Base-by-base conservation (phyloP, 2,888 invertebrate genomes). In the Meliscaeva auricollis region DNA sequence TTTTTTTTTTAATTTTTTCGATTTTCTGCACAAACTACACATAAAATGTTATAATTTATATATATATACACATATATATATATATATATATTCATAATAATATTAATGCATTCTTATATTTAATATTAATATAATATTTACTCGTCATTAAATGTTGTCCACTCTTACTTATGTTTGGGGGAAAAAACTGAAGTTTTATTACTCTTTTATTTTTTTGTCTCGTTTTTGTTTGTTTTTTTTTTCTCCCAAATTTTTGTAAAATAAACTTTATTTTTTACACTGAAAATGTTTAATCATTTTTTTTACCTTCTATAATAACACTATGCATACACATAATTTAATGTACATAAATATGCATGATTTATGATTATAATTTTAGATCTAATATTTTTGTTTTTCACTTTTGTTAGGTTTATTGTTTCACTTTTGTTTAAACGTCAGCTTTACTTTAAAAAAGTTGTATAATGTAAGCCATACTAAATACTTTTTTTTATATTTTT, bases 81-180 rank as follows among this genome's bases (percentile, higher is more conserved):
- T 46, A 46, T 38, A 35, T 56, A 50, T 62, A 46, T 70, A 58
- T 26, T 69, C 22, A 60, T 73, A 74, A 56, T 84, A 76, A 72
- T 85, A 72, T 75, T 84, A 84, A 84, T 85, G 62, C 60, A 85
- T 80, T 76, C 68, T 73, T 85, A 85, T 80, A 85, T 32, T 60
- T 85, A 80, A 80, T 85, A 85, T 85, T 80, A 85, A 85, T 85
- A 85, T 85, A 85, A 85, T 85, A 85, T 85, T 76, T 80, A 76
- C 38, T 76, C 68, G 60, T 72, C 54, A 68, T 66, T 48, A 46
- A 72, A 66, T 69, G 52, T 64, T 70, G 58, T 84, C 64, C 58
- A 70, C 64, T 66, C 74, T 70, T 62, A 30, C 22, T 60, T 52
- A 52, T 58, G 32, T 66, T 32, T 11, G 15, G 22, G 30, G 30